Evolutionary conservation across 2,113 vertebrate species (phyloP), one percentile per base, ranked within the genome.

Genomic region (Rissa tridactyla): DNA sequence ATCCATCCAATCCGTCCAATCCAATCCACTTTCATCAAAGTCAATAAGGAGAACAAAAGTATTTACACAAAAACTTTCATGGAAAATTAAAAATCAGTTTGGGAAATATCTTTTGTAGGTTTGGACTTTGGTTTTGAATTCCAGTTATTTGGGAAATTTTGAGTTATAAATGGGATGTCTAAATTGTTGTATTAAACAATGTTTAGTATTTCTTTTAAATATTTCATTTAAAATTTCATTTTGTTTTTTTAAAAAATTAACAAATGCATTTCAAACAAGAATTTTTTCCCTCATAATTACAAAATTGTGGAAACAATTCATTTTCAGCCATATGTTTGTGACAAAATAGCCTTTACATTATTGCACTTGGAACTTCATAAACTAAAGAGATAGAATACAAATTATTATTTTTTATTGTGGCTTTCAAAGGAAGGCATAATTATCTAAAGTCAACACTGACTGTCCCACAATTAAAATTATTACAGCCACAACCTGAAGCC

Each of bases 61-160:
- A 76, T 61, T 76, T 76, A 19, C 27, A 15, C 7, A 38, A 49
- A 9, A 83, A 80, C 21, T 40, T 61, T 80, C 32, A n/a, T 0
- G 0, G 60, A 0, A 2, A 69, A 44, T 52, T 72, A 0, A 0
- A 36, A 57, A 55, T 61, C 23, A 34, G 11, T 79, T 82, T 68
- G 80, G 16, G 54, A 64, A 44, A 64, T 38, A 5, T 23, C 8
- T 79, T 57, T 2, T 2, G 3, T 12, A 44, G 8, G 4, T 68
- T 85, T 87, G 26, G 15, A 55, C 20, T 93, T 78, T 18, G 11
- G 5, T 44, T 79, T 89, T 62, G 15, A 38, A 75, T 64, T 82
- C 19, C 9, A 82, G 2, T 20, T n/a, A 15, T 36, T 58, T 49
- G 38, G 8, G 46, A 86, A 49, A 73, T 15, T 18, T 2, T 49